phyloP scores from a whole-genome alignment of 2,113 vertebrate genomes.

The Lontra canadensis region DNA sequence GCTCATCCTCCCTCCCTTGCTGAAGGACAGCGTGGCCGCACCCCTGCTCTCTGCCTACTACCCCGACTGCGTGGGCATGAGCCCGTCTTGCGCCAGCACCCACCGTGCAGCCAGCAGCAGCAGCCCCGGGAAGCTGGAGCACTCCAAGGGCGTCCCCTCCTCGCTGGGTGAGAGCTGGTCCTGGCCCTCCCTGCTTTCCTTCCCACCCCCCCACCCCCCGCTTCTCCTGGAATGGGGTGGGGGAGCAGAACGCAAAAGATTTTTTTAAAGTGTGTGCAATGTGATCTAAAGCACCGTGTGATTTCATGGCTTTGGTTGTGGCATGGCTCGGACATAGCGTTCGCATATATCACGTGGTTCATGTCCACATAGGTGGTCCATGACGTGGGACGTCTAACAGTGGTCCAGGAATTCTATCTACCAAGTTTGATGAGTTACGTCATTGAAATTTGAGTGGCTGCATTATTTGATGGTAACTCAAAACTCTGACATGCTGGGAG shows the following conservation, averaged over 20 bases:
- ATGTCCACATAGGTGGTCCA: background rate
- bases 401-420: background rate
- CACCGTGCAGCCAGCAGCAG: constrained; percentile 78
- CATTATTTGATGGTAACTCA: background rate
- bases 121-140: constrained; percentile 88
- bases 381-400: background rate
- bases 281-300: background rate
- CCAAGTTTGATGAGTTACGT: background rate
- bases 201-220: rapidly evolving
- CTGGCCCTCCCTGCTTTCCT: background rate
- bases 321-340: background rate
- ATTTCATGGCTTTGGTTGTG: background rate
- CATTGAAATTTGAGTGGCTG: background rate
- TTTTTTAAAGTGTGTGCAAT: background rate
- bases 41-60: constrained; percentile 96
- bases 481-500: background rate
- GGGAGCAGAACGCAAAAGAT: background rate
- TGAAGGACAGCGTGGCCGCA: constrained; percentile 96
- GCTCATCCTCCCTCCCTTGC: constrained; percentile 96
- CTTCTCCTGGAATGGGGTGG: background rate
- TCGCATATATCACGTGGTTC: background rate
- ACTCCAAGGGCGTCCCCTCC: constrained; percentile 84
- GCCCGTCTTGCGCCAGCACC: constrained; percentile 91
- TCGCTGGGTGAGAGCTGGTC: constrained; percentile 82
- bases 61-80: constrained; percentile 99